Evolutionary conservation across 2,888 invertebrate species (phyloP).

Genomic region (Dorcus parallelipipedus): DNA sequence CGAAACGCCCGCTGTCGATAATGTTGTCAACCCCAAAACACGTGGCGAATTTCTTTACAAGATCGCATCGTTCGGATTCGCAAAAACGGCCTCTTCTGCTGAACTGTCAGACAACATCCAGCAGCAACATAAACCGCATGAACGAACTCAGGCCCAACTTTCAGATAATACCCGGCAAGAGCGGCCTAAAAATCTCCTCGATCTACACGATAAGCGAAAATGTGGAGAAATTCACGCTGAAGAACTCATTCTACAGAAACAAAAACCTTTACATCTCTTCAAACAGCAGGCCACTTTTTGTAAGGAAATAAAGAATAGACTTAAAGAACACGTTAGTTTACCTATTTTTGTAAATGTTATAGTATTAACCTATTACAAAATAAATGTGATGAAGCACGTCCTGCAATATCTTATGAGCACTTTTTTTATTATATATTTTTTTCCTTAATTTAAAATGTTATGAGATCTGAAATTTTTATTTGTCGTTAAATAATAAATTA

Average conservation of each 20-base stretch:
- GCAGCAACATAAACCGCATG: conserved; percentile 15
- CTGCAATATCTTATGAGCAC: conserved; percentile 34
- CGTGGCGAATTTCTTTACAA: conserved; percentile 45
- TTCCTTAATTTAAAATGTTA: no score
- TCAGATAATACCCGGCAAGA: conserved; percentile 53
- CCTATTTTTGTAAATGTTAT: conserved; percentile 41
- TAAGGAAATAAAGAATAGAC: conserved; percentile 41
- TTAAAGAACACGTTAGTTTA: conserved; percentile 18
- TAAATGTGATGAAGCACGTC: conserved; percentile 32
- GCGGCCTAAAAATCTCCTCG: conserved; percentile 56
- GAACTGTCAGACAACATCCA: conserved; percentile 22
- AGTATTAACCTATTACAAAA: conserved; percentile 31
- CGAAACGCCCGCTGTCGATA: conserved; percentile 50
- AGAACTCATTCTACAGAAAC: conserved; percentile 39
- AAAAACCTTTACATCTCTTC: conserved; percentile 49
- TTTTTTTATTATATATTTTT: conserved; percentile 2
- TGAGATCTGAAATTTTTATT: no score
- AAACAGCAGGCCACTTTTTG: conserved; percentile 49
- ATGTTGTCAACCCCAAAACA: conserved; percentile 47
- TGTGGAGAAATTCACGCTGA: conserved; percentile 44
- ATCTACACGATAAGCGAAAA: conserved; percentile 48
- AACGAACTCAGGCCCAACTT: conserved; percentile 32
- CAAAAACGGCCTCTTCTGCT: conserved; percentile 49
- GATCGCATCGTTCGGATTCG: conserved; percentile 45
- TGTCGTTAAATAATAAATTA: no score